Conservation (phyloP, 53 echinoderm and acorn worm genomes). For the Paracentrotus lividus region DNA sequence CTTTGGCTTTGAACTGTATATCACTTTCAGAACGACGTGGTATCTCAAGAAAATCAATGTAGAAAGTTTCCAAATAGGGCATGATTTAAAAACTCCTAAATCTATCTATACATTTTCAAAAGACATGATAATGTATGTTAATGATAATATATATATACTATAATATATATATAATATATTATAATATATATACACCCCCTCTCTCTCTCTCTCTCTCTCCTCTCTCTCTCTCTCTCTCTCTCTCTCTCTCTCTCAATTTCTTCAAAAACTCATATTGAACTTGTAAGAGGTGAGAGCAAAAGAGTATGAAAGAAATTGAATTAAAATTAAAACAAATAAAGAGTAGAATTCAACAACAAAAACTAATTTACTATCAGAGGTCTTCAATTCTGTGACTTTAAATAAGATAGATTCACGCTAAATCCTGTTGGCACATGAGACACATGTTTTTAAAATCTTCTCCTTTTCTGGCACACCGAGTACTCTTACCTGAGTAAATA, state of each 20-base stretch:
- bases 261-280: too few relatives aligned
- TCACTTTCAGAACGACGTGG: conserved; percentile 42
- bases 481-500: conserved; percentile 50
- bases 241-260: too few relatives aligned
- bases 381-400: neutral
- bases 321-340: neutral
- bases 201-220: too few relatives aligned
- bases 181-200: too few relatives aligned
- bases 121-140: too few relatives aligned
- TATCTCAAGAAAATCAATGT: conserved; percentile 16
- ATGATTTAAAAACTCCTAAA: neutral
- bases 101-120: too few relatives aligned
- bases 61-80: too few relatives aligned
- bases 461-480: neutral
- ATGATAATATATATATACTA: too few relatives aligned
- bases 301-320: neutral
- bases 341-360: neutral
- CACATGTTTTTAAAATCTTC: neutral
- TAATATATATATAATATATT: too few relatives aligned
- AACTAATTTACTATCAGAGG: neutral
- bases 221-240: too few relatives aligned
- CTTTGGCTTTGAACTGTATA: conserved; percentile 56
- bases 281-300: neutral
- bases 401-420: neutral
- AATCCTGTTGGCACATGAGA: neutral